These are phyloP conservation scores for Cephalopholis sonnerati DNA, from an alignment of 2,113 vertebrate species.

Conservation along the genomic window DNA sequence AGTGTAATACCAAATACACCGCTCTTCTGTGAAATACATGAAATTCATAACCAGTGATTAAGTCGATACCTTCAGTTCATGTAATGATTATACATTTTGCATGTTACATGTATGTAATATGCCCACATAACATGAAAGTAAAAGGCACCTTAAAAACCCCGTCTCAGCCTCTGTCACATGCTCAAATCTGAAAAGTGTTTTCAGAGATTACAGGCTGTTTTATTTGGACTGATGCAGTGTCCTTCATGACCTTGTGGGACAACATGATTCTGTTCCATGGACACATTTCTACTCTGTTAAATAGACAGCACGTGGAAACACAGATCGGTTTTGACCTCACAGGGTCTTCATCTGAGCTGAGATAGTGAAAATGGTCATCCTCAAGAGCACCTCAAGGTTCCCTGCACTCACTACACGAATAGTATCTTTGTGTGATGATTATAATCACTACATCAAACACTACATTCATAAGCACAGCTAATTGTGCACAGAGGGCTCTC, in stretches of 20 bases:
- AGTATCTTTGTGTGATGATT: background rate
- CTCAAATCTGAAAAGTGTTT: background rate
- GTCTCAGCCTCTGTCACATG: background rate
- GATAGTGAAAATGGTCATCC: background rate
- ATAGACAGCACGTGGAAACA: background rate
- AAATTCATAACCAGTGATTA: background rate
- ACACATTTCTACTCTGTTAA: background rate
- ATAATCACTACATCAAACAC: background rate
- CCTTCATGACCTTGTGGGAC: slow-evolving; percentile 30
- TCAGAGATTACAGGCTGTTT: background rate
- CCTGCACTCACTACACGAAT: background rate
- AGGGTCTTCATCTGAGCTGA: background rate
- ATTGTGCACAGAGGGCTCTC: background rate
- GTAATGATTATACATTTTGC: background rate
- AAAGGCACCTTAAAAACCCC: background rate
- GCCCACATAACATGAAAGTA: background rate
- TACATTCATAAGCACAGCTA: background rate
- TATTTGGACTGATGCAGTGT: slow-evolving; percentile 37
- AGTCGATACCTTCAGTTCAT: background rate
- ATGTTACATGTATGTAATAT: background rate
- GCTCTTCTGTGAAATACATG: background rate
- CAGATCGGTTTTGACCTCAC: background rate
- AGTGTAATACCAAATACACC: background rate
- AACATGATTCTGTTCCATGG: background rate
- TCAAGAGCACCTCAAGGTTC: background rate